Conservation (phyloP, 2,797 vertebrate genomes). For the Apogon hyalosoma region DNA sequence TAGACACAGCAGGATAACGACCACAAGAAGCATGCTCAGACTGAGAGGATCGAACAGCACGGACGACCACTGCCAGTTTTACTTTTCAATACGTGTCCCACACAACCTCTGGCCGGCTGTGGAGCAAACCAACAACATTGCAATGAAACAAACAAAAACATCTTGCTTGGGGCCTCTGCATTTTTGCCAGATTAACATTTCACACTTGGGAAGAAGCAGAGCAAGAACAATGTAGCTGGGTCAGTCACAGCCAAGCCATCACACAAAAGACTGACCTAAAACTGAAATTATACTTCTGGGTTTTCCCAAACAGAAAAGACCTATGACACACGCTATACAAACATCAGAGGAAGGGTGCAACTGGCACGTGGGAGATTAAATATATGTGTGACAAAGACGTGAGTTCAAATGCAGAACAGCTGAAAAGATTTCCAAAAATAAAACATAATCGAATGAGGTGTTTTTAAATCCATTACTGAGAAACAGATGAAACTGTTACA, state of each 20-base stretch:
- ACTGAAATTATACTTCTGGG: slow-evolving; percentile 46
- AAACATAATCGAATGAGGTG: slow-evolving; percentile 6
- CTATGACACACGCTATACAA: slow-evolving; percentile 19
- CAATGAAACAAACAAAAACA: slow-evolving; percentile 72
- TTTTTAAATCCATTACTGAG: background rate
- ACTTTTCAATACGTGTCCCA: slow-evolving; percentile 57
- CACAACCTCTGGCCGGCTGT: slow-evolving; percentile 25
- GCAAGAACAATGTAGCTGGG: slow-evolving; percentile 56
- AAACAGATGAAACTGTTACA: background rate
- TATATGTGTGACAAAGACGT: background rate
- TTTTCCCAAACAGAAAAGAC: slow-evolving; percentile 35
- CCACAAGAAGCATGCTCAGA: background rate
- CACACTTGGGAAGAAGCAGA: slow-evolving; percentile 41
- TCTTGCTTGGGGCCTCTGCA: slow-evolving; percentile 13
- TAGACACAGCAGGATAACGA: background rate
- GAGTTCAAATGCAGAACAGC: background rate
- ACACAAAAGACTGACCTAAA: slow-evolving; percentile 34
- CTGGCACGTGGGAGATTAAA: background rate
- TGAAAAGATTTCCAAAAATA: background rate
- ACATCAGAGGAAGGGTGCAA: slow-evolving; percentile 14
- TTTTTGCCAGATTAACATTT: slow-evolving; percentile 55
- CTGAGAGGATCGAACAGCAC: background rate
- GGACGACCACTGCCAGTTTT: slow-evolving; percentile 33
- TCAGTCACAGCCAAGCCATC: slow-evolving; percentile 35
- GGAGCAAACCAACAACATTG: slow-evolving; percentile 52